Evolutionary conservation across 2,797 vertebrate species (phyloP).

Genomic region (Margarornis squamiger): DNA sequence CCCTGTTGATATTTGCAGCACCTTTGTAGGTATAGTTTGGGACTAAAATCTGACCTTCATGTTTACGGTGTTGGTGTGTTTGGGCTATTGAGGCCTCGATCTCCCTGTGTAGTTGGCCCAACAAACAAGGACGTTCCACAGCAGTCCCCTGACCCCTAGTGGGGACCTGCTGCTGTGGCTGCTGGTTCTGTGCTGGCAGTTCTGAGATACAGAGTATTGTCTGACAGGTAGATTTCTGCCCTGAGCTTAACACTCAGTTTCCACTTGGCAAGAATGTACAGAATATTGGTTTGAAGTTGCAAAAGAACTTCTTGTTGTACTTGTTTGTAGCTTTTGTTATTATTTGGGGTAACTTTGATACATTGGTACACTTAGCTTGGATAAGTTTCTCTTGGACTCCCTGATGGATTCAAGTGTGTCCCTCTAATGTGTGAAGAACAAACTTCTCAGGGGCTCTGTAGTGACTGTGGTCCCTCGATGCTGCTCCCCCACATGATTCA

Average conservation of each 20-base stretch:
- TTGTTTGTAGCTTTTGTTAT: background rate
- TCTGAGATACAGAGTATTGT: accelerated
- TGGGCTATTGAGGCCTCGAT: background rate
- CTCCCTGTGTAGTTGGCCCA: background rate
- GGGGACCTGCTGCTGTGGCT: background rate
- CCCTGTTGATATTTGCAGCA: background rate
- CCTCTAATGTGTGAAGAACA: background rate
- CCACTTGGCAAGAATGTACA: background rate
- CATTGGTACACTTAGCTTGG: background rate
- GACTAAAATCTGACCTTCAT: background rate
- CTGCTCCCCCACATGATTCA: background rate
- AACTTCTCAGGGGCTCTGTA: background rate
- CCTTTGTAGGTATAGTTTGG: background rate
- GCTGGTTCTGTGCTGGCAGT: background rate
- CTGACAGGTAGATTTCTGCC: background rate
- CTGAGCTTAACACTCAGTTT: background rate
- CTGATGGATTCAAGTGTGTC: background rate
- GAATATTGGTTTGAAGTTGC: background rate
- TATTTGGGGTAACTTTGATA: background rate
- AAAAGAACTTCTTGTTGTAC: background rate
- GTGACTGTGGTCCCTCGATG: background rate
- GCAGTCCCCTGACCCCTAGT: constrained; percentile 59
- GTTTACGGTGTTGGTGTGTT: constrained; percentile 5
- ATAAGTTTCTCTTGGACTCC: background rate
- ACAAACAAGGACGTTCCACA: background rate